These are phyloP conservation scores for Halocynthia roretzi DNA, from an alignment of 23 tunicate genomes.

Conservation along the genomic window DNA sequence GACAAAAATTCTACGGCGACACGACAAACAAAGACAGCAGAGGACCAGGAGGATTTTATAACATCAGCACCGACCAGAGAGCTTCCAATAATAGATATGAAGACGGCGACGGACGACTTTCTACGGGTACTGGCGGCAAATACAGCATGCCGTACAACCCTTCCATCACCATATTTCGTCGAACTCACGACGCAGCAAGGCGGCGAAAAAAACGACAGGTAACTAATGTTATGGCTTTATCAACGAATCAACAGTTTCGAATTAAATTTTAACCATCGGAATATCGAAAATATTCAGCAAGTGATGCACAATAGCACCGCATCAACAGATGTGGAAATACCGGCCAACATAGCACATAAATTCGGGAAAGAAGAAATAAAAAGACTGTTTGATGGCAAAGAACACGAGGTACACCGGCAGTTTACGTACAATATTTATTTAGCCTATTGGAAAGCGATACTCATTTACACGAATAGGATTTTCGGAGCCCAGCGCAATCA, in stretches of 20 bases:
- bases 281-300: background rate
- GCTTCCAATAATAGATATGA: constrained; percentile 31
- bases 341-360: constrained; percentile 69
- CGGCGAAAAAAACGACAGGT: constrained; percentile 21
- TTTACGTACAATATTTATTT: too few relatives aligned
- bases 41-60: constrained; percentile 79
- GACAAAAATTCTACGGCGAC: constrained; percentile 47
- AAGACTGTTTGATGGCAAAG: constrained; percentile 37
- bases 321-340: constrained; percentile 34
- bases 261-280: background rate
- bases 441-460: too few relatives aligned
- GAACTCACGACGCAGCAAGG: constrained; percentile 19
- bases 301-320: background rate
- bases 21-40: constrained; percentile 70
- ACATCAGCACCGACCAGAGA: constrained; percentile 32
- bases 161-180: background rate
- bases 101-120: background rate
- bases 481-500: too few relatives aligned
- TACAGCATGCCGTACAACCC: constrained; percentile 16
- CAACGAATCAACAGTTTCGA: background rate
- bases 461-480: too few relatives aligned
- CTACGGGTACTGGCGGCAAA: constrained; percentile 1
- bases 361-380: constrained; percentile 50
- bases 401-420: constrained; percentile 1
- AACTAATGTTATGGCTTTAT: background rate